Evolutionary conservation across 37 sponge, comb jelly and placozoan genomes (phyloP), one percentile per base, ranked within the genome.

Genomic region (Hexactinellida sp.): DNA sequence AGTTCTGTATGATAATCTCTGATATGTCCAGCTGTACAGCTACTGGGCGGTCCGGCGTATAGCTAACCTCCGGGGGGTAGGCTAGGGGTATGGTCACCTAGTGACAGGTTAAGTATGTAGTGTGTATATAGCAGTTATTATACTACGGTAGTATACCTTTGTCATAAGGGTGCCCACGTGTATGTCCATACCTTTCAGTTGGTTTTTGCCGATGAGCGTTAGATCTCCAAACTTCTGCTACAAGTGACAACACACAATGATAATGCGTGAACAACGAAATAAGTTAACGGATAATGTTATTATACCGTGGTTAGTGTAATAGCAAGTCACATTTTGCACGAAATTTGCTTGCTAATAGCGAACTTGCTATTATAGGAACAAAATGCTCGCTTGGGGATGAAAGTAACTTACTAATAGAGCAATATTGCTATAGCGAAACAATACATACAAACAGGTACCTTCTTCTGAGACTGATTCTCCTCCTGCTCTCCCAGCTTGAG

Each of bases 171-270:
- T 63, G 76, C 28, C 76, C 13, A 63, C 76, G 3, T n/a, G 76
- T 63, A 63, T 63, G 13, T 63, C 76, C 76, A 63, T 63, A 5
- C 76, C 76, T 63, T 63, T 63, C 28, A 63, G 34, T n/a, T 63
- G 76, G 13, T 63, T 63, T 63, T n/a, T 63, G 21, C 76, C 76
- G 13, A 63, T 63, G 5, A 63, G 76, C 5, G 76, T 63, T 10
- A 63, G 76, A 3, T 63, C 76, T 63, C 76, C 76, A 10, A 63
- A 3, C 76, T 63, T 63, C 13, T 63, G 76, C 76, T 63, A 63
- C 76, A 63, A n/a, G 30, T 16, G 10, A 41, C 13, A 41, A 13
- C 13, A 41, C 10, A 41, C 47, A 41, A 13, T 16, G 47, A 41
- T 41, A 41, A 41, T 13, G 10, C 5, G 13, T 41, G 47, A 41